phyloP scores from a whole-genome alignment of 2,888 invertebrate genomes.

The Apamea anceps region DNA sequence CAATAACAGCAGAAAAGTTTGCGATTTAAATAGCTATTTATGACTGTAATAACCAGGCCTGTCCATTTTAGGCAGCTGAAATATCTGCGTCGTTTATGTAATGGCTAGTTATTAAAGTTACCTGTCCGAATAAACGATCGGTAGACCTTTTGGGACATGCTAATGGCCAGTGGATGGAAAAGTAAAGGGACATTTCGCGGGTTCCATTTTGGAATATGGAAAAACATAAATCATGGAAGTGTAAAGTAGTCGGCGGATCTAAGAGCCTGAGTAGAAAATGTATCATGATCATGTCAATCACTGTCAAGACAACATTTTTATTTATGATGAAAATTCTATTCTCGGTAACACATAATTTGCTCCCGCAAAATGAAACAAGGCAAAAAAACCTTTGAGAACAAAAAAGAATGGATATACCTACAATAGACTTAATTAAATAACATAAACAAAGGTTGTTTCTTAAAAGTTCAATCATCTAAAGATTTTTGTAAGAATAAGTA shows the following conservation, averaged over 20 bases:
- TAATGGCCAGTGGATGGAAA: conserved; percentile 54
- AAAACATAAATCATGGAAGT: conserved; percentile 25
- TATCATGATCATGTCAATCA: not conserved
- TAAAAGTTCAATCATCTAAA: not conserved
- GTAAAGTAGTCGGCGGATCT: not conserved
- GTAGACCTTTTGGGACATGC: conserved; percentile 33
- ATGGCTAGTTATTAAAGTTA: conserved; percentile 61
- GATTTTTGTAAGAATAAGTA: no score
- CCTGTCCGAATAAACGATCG: conserved; percentile 56
- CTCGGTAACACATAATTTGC: not conserved
- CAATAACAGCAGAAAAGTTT: conserved; percentile 34
- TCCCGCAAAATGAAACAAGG: not conserved
- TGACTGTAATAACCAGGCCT: conserved; percentile 38
- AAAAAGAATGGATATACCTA: no score
- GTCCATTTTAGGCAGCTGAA: conserved; percentile 44
- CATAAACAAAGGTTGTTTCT: no score
- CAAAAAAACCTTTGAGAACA: not conserved
- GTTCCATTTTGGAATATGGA: conserved; percentile 32
- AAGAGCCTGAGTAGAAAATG: not conserved
- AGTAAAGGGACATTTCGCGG: conserved; percentile 24
- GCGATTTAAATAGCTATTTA: conserved; percentile 50
- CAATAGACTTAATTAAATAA: not conserved
- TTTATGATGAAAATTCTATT: not conserved
- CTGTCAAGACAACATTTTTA: not conserved
- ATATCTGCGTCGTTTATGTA: conserved; percentile 58